Conservation (phyloP, 35 echinoderm and acorn worm species). For the Apostichopus parvimensis region DNA sequence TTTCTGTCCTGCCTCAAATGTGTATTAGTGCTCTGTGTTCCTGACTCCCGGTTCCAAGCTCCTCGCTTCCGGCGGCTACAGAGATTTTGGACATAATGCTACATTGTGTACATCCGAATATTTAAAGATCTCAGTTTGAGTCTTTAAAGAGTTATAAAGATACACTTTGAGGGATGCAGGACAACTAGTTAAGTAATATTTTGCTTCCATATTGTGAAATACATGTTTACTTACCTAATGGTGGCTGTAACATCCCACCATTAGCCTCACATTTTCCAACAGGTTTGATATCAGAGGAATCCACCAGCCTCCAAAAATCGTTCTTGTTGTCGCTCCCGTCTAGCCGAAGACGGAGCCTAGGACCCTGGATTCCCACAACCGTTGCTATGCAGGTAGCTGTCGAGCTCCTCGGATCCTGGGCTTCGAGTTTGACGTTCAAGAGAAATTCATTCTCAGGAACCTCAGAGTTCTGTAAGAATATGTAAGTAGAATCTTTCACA, state of each 20-base stretch:
- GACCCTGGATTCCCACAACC: slow-evolving; percentile 81
- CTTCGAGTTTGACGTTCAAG: slow-evolving; percentile 84
- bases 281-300: slow-evolving; percentile 84
- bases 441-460: slow-evolving; percentile 88
- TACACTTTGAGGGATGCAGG: no score
- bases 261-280: slow-evolving; percentile 92
- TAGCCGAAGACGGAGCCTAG: slow-evolving; percentile 75
- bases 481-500: not conserved
- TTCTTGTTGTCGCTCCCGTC: slow-evolving; percentile 99
- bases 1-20: no score
- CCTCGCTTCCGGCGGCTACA: no score
- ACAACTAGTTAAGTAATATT: no score
- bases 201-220: no score
- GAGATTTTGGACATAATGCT: no score
- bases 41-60: no score
- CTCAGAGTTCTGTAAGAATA: slow-evolving; percentile 26
- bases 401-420: slow-evolving; percentile 89
- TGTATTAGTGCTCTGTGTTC: no score
- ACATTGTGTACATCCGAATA: no score
- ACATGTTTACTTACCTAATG: slow-evolving; percentile 64
- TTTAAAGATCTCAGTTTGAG: no score
- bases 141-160: no score
- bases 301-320: slow-evolving; percentile 97
- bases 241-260: slow-evolving; percentile 93
- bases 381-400: slow-evolving; percentile 93